These are phyloP conservation scores for Alcedo quadribrachys DNA, from an alignment of 2,797 vertebrate genomes.

Conservation along the genomic window DNA sequence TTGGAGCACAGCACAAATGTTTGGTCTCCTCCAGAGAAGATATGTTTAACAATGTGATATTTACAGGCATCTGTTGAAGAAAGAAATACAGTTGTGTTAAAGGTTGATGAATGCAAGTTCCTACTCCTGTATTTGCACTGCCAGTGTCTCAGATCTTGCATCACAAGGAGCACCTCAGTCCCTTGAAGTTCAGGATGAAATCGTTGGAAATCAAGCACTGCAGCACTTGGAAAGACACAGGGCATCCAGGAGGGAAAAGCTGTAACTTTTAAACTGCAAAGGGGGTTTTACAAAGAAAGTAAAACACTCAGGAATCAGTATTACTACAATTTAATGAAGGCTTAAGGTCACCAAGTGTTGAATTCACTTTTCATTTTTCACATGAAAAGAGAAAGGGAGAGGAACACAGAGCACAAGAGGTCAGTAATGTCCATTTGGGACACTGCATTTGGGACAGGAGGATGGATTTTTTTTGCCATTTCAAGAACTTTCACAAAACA, in stretches of 20 bases:
- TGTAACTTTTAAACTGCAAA: background rate
- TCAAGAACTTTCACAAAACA: background rate
- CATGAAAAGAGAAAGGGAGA: background rate
- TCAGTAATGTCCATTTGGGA: background rate
- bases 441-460: background rate
- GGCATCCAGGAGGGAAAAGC: background rate
- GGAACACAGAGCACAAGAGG: background rate
- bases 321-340: background rate
- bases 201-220: background rate
- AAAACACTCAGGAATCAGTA: background rate
- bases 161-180: background rate
- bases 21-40: constrained; percentile 95
- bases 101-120: background rate
- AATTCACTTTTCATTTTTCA: too few relatives aligned
- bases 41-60: constrained; percentile 86
- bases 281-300: background rate
- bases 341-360: background rate
- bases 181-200: background rate
- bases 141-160: background rate
- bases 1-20: constrained; percentile 90
- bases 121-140: background rate
- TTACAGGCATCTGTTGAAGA: constrained; percentile 78
- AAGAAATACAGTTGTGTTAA: background rate
- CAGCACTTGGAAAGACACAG: background rate
- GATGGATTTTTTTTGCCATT: background rate